Evolutionary conservation across 2,888 invertebrate genomes (phyloP).

Genomic region (Alloplasta piceator): DNA sequence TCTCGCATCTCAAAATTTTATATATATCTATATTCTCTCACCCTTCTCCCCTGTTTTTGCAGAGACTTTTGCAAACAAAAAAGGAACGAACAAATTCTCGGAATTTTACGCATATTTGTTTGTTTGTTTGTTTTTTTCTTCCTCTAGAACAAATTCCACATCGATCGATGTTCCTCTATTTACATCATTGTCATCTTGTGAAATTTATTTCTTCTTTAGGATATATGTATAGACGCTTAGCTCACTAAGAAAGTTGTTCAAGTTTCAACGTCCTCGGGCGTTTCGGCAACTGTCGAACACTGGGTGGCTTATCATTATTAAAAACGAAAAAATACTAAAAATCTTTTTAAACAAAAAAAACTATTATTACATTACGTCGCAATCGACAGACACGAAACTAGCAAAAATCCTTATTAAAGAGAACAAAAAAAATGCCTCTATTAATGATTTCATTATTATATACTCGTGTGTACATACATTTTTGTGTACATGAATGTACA

Average conservation of each 20-base stretch:
- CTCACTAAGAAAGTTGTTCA: slow-evolving; percentile 76
- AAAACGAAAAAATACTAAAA: slow-evolving; percentile 65
- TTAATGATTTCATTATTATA: slow-evolving; percentile 67
- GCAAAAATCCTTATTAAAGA: slow-evolving; percentile 40
- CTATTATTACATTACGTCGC: slow-evolving; percentile 67
- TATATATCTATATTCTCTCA: slow-evolving; percentile 13
- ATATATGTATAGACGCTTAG: slow-evolving; percentile 40
- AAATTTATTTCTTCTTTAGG: slow-evolving; percentile 46
- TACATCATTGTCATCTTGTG: slow-evolving; percentile 17
- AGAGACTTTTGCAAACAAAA: slow-evolving; percentile 27
- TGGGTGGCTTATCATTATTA: slow-evolving; percentile 53
- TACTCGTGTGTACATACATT: slow-evolving; percentile 74
- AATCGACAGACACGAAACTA: slow-evolving; percentile 64
- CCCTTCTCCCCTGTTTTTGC: not conserved
- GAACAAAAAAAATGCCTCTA: slow-evolving; percentile 63
- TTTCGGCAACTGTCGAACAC: slow-evolving; percentile 52
- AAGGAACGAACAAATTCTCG: slow-evolving; percentile 1
- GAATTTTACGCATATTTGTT: not conserved
- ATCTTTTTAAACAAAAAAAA: slow-evolving; percentile 57
- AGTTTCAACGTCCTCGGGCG: slow-evolving; percentile 75
- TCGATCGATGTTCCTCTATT: slow-evolving; percentile 27
- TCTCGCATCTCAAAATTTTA: slow-evolving; percentile 42
- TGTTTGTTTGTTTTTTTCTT: not conserved
- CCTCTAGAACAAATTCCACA: slow-evolving; percentile 26
- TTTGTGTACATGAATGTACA: slow-evolving; percentile 78